These are phyloP conservation scores for Leptopilina syphax DNA, from an alignment of 2,888 invertebrate species.

Conservation along the genomic window DNA sequence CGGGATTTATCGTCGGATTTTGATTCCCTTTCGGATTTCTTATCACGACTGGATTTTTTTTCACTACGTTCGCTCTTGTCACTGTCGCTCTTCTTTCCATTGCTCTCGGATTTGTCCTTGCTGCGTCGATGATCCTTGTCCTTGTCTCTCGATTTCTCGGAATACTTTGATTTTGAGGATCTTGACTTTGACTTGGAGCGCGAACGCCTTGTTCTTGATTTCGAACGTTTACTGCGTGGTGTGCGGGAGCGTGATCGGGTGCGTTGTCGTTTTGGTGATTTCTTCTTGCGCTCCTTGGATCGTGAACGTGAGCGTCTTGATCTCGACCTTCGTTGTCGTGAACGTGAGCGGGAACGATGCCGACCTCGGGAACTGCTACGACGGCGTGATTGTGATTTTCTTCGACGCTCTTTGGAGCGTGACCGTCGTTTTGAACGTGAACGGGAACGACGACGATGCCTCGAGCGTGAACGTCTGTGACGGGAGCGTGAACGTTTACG, in stretches of 20 bases:
- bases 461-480: constrained; percentile 73
- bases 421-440: constrained; percentile 75
- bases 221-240: constrained; percentile 79
- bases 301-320: constrained; percentile 75
- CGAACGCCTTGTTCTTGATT: constrained; percentile 77
- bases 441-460: constrained; percentile 80
- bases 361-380: constrained; percentile 71
- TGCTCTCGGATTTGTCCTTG: constrained; percentile 70
- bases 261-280: constrained; percentile 66
- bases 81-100: constrained; percentile 73
- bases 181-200: constrained; percentile 77
- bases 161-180: constrained; percentile 74
- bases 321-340: constrained; percentile 69
- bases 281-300: constrained; percentile 69
- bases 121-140: constrained; percentile 62
- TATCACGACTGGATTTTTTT: constrained; percentile 68
- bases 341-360: constrained; percentile 77
- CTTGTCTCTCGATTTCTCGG: constrained; percentile 70
- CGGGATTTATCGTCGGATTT: constrained; percentile 60
- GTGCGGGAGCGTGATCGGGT: constrained; percentile 71
- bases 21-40: constrained; percentile 66
- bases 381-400: constrained; percentile 71
- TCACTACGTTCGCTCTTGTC: constrained; percentile 69
- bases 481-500: constrained; percentile 71
- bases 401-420: constrained; percentile 71